A percentile compares a stretch with the other conserved stretches of the same genome.
Evolutionary conservation across 2,113 vertebrate genomes (phyloP).

Genomic region (Anguilla rostrata): DNA sequence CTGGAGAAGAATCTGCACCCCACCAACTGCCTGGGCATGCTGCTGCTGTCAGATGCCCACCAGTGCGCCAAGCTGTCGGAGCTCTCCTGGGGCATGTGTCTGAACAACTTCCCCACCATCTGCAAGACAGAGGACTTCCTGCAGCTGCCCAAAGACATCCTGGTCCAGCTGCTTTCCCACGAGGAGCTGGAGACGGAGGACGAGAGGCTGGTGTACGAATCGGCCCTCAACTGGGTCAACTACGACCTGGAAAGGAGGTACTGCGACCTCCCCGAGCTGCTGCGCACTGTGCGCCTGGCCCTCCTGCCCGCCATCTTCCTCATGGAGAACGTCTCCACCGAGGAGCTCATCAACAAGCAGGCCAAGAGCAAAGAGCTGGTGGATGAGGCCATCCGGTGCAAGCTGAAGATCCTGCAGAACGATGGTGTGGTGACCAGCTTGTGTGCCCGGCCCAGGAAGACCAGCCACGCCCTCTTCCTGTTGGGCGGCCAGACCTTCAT

Average conservation of each 20-base stretch:
- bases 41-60: constrained; percentile 78
- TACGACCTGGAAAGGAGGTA: constrained; percentile 72
- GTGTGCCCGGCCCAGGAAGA: constrained; percentile 77
- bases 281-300: constrained; percentile 74
- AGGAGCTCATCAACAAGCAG: constrained; percentile 75
- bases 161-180: constrained; percentile 76
- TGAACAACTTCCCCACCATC: constrained; percentile 78
- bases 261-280: constrained; percentile 71
- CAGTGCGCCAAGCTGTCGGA: constrained; percentile 77
- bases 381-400: constrained; percentile 77
- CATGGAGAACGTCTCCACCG: constrained; percentile 73
- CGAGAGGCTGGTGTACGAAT: constrained; percentile 78
- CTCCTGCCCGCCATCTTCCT: constrained; percentile 77
- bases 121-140: constrained; percentile 80
- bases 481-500: constrained; percentile 80
- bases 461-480: constrained; percentile 78
- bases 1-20: constrained; percentile 79
- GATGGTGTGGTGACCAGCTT: constrained; percentile 77
- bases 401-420: constrained; percentile 80
- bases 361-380: constrained; percentile 76
- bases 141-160: constrained; percentile 76
- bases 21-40: constrained; percentile 79
- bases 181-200: constrained; percentile 82
- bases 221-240: constrained; percentile 80
- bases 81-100: constrained; percentile 80